These are phyloP conservation scores for Pyrgilauda ruficollis DNA, from an alignment of 2,113 vertebrate species.

Conservation along the genomic window DNA sequence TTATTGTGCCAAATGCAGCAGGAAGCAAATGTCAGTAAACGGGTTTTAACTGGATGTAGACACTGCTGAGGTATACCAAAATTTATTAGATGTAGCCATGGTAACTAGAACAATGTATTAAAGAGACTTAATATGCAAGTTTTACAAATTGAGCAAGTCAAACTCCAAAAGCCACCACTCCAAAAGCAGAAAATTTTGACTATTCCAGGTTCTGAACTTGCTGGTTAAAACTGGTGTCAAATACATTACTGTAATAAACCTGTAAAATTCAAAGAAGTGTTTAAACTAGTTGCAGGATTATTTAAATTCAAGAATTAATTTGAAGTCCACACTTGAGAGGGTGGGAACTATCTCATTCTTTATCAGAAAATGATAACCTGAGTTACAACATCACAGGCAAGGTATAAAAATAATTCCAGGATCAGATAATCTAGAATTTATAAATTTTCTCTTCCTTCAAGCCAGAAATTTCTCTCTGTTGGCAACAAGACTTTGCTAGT, in stretches of 20 bases:
- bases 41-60: constrained; percentile 44
- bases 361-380: background rate
- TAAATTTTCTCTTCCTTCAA: background rate
- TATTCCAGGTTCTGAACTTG: background rate
- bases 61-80: constrained; percentile 19
- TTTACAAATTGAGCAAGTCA: background rate
- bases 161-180: background rate
- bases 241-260: background rate
- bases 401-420: background rate
- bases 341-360: background rate
- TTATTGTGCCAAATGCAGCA: constrained; percentile 49
- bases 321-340: background rate
- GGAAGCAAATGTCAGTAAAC: constrained; percentile 29
- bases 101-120: constrained; percentile 60
- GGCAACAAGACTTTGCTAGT: background rate
- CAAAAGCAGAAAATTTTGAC: background rate
- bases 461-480: background rate
- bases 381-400: background rate
- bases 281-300: background rate
- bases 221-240: background rate
- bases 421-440: background rate
- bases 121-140: background rate
- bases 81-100: constrained; percentile 59
- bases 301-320: background rate
- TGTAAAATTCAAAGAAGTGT: background rate